A percentile compares a stretch with the other conserved stretches of the same genome.
These are phyloP conservation scores for Ophion ellenae DNA, from an alignment of 2,888 invertebrate species.

Conservation along the genomic window DNA sequence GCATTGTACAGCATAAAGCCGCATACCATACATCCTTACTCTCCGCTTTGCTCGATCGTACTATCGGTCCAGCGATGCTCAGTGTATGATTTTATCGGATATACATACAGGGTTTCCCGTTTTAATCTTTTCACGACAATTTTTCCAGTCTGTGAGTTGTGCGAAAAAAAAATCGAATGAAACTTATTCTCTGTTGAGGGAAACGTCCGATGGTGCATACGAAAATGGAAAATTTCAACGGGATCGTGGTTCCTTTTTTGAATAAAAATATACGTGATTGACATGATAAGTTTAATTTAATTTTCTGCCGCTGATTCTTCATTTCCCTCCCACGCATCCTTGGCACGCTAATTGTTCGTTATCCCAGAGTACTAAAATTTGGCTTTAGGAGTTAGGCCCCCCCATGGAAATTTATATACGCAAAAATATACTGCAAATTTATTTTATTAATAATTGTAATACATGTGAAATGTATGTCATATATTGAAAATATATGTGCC, in stretches of 20 bases:
- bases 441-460: no score
- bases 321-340: no score
- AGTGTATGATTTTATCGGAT: background rate
- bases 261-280: no score
- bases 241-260: background rate
- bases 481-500: no score
- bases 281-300: no score
- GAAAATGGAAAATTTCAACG: background rate
- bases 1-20: constrained; percentile 1
- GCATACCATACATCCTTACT: constrained; percentile 37
- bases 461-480: no score
- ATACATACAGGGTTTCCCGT: background rate
- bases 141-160: background rate
- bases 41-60: constrained; percentile 22
- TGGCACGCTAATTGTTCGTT: no score
- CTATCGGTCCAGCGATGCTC: constrained; percentile 1
- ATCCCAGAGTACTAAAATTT: no score
- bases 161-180: background rate
- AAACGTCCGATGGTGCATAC: background rate
- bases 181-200: background rate
- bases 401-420: no score
- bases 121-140: background rate
- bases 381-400: no score
- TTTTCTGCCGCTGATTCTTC: no score
- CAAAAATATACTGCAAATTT: no score